These are phyloP conservation scores for Bufo gargarizans DNA, from an alignment of 2,113 vertebrate genomes.

Conservation along the genomic window DNA sequence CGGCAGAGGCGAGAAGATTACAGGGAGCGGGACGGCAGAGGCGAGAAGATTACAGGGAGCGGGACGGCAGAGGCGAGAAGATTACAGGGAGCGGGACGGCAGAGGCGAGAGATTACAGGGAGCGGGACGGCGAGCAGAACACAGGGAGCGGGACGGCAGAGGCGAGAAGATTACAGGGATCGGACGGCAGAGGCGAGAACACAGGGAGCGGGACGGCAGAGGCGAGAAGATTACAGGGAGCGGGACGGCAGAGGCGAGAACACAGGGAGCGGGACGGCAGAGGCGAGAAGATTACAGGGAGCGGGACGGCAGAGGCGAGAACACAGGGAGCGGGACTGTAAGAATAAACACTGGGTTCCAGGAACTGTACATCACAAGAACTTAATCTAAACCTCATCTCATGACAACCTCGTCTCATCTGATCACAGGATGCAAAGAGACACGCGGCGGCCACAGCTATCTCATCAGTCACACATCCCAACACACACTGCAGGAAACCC, in stretches of 20 bases:
- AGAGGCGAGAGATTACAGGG: too few relatives aligned
- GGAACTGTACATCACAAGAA: background rate
- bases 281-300: background rate
- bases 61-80: too few relatives aligned
- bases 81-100: too few relatives aligned
- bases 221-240: too few relatives aligned
- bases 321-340: background rate
- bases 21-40: background rate
- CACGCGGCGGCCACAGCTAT: background rate
- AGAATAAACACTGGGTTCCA: too few relatives aligned
- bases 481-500: background rate
- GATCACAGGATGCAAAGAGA: conserved; percentile 24
- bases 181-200: too few relatives aligned
- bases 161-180: too few relatives aligned
- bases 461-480: background rate
- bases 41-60: too few relatives aligned
- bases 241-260: background rate
- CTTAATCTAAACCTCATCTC: background rate
- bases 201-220: too few relatives aligned
- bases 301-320: background rate
- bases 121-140: too few relatives aligned
- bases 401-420: background rate
- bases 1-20: background rate
- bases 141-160: too few relatives aligned
- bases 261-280: background rate